Percentiles rank a stretch among this genome's conserved stretches.
Evolutionary conservation across 2,113 vertebrate genomes (phyloP).

Genomic region (Cettia cetti): DNA sequence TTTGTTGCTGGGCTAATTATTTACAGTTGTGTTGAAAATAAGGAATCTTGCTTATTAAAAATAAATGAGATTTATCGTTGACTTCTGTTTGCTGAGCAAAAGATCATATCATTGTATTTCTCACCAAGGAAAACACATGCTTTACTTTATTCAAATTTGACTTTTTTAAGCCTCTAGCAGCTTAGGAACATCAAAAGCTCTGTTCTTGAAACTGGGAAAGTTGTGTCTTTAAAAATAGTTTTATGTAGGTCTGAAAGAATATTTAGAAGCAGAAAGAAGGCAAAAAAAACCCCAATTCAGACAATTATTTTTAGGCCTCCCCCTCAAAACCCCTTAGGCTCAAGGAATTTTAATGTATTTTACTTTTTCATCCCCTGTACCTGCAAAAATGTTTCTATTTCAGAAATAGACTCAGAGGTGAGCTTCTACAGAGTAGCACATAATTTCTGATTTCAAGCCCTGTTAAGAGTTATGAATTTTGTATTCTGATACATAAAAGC

Average conservation of each 20-base stretch:
- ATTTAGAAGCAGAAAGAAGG: background rate
- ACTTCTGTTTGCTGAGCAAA: slow-evolving; percentile 5
- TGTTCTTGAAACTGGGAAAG: background rate
- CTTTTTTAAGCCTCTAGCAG: background rate
- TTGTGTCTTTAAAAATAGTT: background rate
- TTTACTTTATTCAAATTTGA: slow-evolving; percentile 13
- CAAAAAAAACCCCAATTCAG: background rate
- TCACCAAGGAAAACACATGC: background rate
- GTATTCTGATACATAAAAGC: background rate
- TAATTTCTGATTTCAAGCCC: background rate
- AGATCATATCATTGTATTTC: background rate
- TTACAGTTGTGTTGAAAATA: background rate
- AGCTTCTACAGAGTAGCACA: background rate
- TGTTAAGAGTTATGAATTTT: background rate
- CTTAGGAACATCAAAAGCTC: slow-evolving; percentile 14
- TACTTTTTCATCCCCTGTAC: background rate
- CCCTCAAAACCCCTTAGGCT: background rate
- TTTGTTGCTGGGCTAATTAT: background rate
- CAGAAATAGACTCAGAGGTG: background rate
- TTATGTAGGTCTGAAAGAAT: background rate
- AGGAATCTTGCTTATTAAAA: slow-evolving; percentile 15
- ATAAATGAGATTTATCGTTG: slow-evolving; percentile 7
- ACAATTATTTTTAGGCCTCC: background rate
- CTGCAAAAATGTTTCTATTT: background rate
- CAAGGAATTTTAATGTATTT: background rate